Percentiles rank a stretch among this genome's conserved stretches.
Conservation (phyloP, 2,797 vertebrate species). For the Eremophila alpestris region DNA sequence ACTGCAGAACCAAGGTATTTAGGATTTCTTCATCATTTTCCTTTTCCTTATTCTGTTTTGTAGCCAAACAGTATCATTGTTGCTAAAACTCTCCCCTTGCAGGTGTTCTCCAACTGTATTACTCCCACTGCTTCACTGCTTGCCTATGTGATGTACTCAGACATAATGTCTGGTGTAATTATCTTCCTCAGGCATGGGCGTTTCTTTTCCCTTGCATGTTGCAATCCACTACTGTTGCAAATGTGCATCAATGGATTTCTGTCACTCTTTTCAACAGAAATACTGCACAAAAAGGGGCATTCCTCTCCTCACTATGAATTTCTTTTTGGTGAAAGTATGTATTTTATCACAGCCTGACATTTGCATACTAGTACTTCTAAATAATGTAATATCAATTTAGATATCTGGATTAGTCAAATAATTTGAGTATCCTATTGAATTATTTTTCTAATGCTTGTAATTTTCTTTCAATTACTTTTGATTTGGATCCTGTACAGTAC, state of each 20-base stretch:
- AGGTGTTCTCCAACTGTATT: conserved; percentile 54
- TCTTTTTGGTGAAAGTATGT: neutral
- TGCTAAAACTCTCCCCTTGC: conserved; percentile 36
- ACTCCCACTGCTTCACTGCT: conserved; percentile 49
- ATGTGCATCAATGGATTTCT: neutral
- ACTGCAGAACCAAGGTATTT: neutral
- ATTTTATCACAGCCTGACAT: neutral
- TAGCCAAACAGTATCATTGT: conserved; percentile 36
- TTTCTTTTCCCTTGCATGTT: conserved; percentile 15
- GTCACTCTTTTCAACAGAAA: neutral
- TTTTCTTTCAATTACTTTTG: neutral
- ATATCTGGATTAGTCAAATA: neutral
- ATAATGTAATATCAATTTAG: neutral
- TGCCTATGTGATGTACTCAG: conserved; percentile 49
- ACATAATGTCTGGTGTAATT: conserved; percentile 50
- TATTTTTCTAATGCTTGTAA: neutral
- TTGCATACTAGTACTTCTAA: neutral
- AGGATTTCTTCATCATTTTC: neutral
- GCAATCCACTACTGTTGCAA: neutral
- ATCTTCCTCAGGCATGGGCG: conserved; percentile 13
- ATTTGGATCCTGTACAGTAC: neutral
- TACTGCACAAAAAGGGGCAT: neutral
- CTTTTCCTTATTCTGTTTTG: conserved; percentile 25
- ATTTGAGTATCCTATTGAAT: neutral
- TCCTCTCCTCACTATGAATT: neutral